Conservation (phyloP, 2,888 invertebrate genomes). For the Nephrotoma appendiculata region DNA sequence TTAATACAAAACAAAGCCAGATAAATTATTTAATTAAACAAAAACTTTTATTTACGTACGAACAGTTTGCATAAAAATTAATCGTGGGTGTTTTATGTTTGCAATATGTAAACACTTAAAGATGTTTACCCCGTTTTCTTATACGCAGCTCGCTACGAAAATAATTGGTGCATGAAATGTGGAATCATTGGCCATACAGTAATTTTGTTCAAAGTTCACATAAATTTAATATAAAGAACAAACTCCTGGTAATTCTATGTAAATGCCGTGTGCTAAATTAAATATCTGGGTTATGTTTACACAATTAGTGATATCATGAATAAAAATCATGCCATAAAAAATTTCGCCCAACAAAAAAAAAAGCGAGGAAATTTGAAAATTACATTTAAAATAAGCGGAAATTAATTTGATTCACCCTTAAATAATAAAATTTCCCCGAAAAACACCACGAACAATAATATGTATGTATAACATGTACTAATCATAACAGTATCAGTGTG, state of each 20-base stretch:
- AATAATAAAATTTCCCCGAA: background rate
- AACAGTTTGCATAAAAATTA: background rate
- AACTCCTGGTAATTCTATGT: too few species aligned
- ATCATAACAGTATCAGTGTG: background rate
- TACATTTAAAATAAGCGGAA: background rate
- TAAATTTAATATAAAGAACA: background rate
- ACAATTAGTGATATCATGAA: background rate
- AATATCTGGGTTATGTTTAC: background rate
- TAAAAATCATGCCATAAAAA: background rate
- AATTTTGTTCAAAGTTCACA: background rate
- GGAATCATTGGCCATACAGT: background rate
- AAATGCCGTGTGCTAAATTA: background rate
- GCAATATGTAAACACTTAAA: background rate
- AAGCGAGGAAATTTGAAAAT: background rate
- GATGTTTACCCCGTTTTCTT: background rate
- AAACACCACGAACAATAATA: background rate
- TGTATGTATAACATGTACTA: background rate
- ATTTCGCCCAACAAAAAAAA: background rate
- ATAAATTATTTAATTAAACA: background rate
- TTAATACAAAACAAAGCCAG: background rate
- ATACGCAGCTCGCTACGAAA: background rate
- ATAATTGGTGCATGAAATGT: background rate
- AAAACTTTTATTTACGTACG: background rate
- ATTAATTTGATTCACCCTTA: background rate
- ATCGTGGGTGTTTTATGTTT: background rate